Percentiles rank a stretch among this genome's conserved stretches.
Evolutionary conservation across 2,113 vertebrate genomes (phyloP).

Genomic region (Fregetta grallaria): DNA sequence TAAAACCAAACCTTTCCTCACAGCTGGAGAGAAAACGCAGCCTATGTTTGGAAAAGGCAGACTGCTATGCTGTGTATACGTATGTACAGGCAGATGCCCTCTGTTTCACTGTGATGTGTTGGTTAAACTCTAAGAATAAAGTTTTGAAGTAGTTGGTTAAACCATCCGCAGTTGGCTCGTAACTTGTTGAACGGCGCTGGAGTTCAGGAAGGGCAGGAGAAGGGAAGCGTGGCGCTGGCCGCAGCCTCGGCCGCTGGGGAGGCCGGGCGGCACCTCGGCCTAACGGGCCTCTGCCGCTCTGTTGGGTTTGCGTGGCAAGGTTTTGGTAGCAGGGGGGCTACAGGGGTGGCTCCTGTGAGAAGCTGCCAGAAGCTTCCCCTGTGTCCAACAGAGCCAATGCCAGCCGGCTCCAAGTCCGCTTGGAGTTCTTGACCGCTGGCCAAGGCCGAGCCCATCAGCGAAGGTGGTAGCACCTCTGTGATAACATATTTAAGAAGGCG

Average conservation of each 20-base stretch:
- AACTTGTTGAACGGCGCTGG: not conserved
- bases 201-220: not conserved
- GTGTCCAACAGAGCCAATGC: too few species aligned
- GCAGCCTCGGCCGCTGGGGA: not conserved
- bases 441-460: too few species aligned
- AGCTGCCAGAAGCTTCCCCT: not conserved
- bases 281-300: not conserved
- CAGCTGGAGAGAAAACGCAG: not conserved
- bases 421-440: too few species aligned
- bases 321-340: not conserved
- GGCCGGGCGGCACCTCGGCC: not conserved
- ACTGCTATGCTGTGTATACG: not conserved
- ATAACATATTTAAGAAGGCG: too few species aligned
- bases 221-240: fast-evolving
- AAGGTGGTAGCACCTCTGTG: too few species aligned
- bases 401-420: too few species aligned
- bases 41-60: not conserved
- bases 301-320: fast-evolving
- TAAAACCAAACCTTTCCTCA: not conserved
- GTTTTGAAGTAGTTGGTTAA: not conserved
- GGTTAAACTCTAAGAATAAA: not conserved
- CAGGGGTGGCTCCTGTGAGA: not conserved
- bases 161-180: not conserved
- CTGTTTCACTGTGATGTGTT: not conserved
- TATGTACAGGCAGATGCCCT: not conserved